phyloP scores from a whole-genome alignment of 2,888 invertebrate genomes.

The Melanchra persicariae region DNA sequence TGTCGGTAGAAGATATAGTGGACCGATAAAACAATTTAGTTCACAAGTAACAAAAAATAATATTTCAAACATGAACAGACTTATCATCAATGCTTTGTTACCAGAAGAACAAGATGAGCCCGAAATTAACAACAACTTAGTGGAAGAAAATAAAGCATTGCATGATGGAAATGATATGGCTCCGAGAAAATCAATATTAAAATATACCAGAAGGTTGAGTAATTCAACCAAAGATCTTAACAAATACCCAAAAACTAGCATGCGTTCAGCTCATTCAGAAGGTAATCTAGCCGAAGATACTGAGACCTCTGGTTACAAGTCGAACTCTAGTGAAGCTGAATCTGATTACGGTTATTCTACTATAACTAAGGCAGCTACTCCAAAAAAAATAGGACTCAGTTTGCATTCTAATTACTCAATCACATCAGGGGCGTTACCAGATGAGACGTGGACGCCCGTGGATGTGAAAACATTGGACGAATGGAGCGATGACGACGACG shows the following conservation, averaged over 20 bases:
- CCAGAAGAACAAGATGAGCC: constrained; percentile 71
- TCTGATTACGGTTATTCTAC: constrained; percentile 92
- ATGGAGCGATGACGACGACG: constrained; percentile 85
- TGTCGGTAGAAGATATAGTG: constrained; percentile 77
- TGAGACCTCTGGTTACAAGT: constrained; percentile 90
- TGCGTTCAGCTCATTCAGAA: constrained; percentile 66
- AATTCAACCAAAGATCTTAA: constrained; percentile 71
- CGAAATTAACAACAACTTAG: constrained; percentile 59
- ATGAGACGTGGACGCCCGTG: constrained; percentile 87
- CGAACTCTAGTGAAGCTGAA: constrained; percentile 89
- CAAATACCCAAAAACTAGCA: constrained; percentile 50
- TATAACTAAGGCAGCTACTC: constrained; percentile 91
- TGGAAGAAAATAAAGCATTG: constrained; percentile 61
- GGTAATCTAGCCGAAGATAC: constrained; percentile 82
- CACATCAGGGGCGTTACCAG: constrained; percentile 88
- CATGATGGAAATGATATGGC: constrained; percentile 68
- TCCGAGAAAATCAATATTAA: constrained; percentile 85
- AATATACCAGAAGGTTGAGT: constrained; percentile 77
- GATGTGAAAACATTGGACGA: constrained; percentile 82
- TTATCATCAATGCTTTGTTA: constrained; percentile 67
- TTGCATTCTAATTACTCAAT: constrained; percentile 79
- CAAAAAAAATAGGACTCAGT: constrained; percentile 88
- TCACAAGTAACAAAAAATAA: constrained; percentile 74
- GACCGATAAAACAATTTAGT: constrained; percentile 78
- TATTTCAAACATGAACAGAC: constrained; percentile 74